phyloP scores from a whole-genome alignment of 2,113 vertebrate species.

The Alexandromys fortis region DNA sequence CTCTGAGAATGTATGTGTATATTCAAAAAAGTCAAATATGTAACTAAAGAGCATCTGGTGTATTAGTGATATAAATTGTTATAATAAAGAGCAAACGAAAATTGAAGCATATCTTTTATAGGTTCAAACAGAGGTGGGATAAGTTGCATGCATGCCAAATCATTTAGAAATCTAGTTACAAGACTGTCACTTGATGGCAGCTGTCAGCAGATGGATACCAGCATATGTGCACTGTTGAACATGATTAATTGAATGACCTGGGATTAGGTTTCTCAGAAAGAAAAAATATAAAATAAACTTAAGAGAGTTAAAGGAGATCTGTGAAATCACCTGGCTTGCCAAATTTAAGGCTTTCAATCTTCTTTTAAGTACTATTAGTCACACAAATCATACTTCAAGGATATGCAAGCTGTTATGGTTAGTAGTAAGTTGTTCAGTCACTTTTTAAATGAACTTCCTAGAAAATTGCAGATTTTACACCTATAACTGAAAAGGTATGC shows the following conservation, averaged over 20 bases:
- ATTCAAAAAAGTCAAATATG: constrained; percentile 59
- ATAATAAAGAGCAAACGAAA: constrained; percentile 67
- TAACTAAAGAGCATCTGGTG: constrained; percentile 66
- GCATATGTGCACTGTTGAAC: constrained; percentile 66
- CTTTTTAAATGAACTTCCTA: constrained; percentile 24
- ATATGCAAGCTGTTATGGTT: neutral
- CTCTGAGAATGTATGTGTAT: constrained; percentile 28
- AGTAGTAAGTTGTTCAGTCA: neutral
- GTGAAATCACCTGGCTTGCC: constrained; percentile 54
- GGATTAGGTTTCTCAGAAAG: constrained; percentile 72
- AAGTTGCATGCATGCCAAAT: constrained; percentile 73
- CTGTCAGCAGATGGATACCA: constrained; percentile 81
- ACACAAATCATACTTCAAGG: constrained; percentile 24
- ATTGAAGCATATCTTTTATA: constrained; percentile 78
- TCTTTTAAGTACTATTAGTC: constrained; percentile 31
- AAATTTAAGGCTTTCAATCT: constrained; percentile 70
- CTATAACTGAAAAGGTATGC: neutral
- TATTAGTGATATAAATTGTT: constrained; percentile 73
- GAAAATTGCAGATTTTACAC: neutral
- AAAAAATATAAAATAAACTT: constrained; percentile 45
- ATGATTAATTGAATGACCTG: constrained; percentile 80
- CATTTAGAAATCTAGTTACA: constrained; percentile 78
- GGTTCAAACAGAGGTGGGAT: constrained; percentile 81
- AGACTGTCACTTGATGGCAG: constrained; percentile 80
- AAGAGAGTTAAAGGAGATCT: constrained; percentile 71